phyloP scores from a whole-genome alignment of 2,113 vertebrate species.

The Motacilla alba region DNA sequence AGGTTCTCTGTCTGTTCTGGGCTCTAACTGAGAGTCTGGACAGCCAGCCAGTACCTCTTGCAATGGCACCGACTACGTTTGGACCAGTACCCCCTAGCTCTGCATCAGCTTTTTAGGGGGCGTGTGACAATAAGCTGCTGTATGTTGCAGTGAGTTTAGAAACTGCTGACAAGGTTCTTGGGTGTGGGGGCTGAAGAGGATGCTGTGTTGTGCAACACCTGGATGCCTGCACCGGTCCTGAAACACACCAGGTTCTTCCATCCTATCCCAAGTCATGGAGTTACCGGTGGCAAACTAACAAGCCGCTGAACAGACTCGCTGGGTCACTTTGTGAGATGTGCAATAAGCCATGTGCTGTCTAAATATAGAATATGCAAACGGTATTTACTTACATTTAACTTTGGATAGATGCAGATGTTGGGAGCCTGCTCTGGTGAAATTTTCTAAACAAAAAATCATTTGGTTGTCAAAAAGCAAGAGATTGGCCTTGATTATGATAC shows the following conservation, averaged over 20 bases:
- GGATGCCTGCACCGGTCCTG: not conserved
- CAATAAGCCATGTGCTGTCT: not conserved
- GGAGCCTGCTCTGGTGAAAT: not conserved
- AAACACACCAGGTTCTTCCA: not conserved
- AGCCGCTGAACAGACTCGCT: not conserved
- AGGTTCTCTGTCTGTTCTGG: not conserved
- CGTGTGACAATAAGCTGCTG: not conserved
- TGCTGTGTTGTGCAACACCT: not conserved
- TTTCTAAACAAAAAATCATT: not conserved
- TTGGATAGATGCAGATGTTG: not conserved
- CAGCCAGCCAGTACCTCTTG: not conserved
- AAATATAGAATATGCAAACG: not conserved
- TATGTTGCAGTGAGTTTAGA: not conserved
- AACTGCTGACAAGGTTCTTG: not conserved
- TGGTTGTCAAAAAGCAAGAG: not conserved
- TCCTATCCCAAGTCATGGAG: not conserved
- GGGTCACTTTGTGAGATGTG: not conserved
- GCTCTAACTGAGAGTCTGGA: not conserved
- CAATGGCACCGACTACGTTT: not conserved
- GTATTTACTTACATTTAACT: not conserved
- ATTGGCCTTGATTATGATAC: not conserved
- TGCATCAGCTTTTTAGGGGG: fast-evolving
- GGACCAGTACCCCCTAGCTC: not conserved
- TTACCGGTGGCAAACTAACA: not conserved
- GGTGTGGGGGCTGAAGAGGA: not conserved